These are phyloP conservation scores for Adineta ricciae DNA, from an alignment of 2,888 invertebrate species.

Conservation along the genomic window DNA sequence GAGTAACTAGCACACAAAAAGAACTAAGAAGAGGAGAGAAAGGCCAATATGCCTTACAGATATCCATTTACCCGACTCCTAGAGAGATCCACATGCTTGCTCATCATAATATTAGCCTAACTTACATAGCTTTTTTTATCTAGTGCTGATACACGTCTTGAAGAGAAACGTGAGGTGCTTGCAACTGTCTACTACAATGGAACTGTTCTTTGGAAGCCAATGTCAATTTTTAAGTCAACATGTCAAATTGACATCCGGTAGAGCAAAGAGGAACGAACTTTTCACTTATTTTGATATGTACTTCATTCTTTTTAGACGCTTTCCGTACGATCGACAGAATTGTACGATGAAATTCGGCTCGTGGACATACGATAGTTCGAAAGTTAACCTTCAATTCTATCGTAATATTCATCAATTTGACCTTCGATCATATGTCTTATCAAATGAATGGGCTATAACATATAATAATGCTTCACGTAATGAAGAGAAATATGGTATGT, in stretches of 20 bases:
- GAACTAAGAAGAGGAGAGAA: neutral
- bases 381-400: slow-evolving; percentile 38
- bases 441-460: slow-evolving; percentile 49
- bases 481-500: slow-evolving; percentile 23
- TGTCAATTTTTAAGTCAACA: slow-evolving; percentile 37
- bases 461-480: slow-evolving; percentile 18
- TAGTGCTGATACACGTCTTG: slow-evolving; percentile 46
- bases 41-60: neutral
- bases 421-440: slow-evolving; percentile 42
- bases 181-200: slow-evolving; percentile 36
- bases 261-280: too few relatives aligned
- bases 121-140: neutral
- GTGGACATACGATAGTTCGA: slow-evolving; percentile 40
- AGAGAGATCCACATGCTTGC: neutral
- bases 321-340: slow-evolving; percentile 37
- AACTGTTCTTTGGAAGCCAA: slow-evolving; percentile 36
- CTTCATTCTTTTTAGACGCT: slow-evolving; percentile 27
- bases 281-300: too few relatives aligned
- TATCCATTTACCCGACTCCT: neutral
- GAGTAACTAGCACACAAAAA: too few relatives aligned
- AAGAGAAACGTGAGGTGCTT: slow-evolving; percentile 47
- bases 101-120: neutral
- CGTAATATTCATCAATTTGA: slow-evolving; percentile 34
- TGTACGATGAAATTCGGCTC: slow-evolving; percentile 38
- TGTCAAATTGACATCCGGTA: slow-evolving; percentile 36